Conservation (phyloP, 1,140 invertebrate species). For the Drosophila lowei region DNA sequence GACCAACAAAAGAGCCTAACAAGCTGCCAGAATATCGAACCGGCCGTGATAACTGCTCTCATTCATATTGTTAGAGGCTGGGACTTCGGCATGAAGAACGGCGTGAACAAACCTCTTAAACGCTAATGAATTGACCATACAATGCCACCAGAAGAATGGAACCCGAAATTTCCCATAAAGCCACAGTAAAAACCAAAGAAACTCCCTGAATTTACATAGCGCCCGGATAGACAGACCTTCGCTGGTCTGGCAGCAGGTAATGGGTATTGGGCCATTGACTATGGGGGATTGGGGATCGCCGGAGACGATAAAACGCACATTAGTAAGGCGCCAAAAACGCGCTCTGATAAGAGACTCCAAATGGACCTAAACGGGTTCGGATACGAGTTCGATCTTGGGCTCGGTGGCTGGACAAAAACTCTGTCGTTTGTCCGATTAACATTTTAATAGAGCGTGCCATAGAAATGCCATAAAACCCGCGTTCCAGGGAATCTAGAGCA, state of each 20-base stretch:
- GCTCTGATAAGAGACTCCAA: slow-evolving; percentile 59
- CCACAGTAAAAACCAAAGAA: slow-evolving; percentile 25
- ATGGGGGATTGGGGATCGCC: too few relatives aligned
- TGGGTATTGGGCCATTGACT: slow-evolving; percentile 6
- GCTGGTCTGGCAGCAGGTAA: slow-evolving; percentile 1
- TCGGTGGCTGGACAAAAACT: slow-evolving; percentile 41
- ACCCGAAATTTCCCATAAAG: slow-evolving; percentile 50
- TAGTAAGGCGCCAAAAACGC: slow-evolving; percentile 77
- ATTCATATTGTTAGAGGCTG: slow-evolving; percentile 11
- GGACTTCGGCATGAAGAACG: slow-evolving; percentile 23
- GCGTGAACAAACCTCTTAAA: slow-evolving; percentile 77
- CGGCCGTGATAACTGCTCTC: slow-evolving; percentile 41
- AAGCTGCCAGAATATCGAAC: slow-evolving; percentile 46
- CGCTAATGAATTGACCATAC: slow-evolving; percentile 67
- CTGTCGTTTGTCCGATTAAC: slow-evolving; percentile 61
- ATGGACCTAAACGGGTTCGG: slow-evolving; percentile 53
- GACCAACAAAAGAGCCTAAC: slow-evolving; percentile 43
- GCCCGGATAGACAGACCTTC: neutral
- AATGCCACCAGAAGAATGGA: slow-evolving; percentile 40
- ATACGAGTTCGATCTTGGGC: neutral
- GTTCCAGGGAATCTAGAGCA: slow-evolving; percentile 54
- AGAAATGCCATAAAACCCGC: slow-evolving; percentile 68
- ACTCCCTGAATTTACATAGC: slow-evolving; percentile 73
- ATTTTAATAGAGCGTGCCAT: slow-evolving; percentile 72
- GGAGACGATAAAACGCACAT: slow-evolving; percentile 71